phyloP scores from a whole-genome alignment of 2,113 vertebrate genomes.

The Pantherophis guttatus region DNA sequence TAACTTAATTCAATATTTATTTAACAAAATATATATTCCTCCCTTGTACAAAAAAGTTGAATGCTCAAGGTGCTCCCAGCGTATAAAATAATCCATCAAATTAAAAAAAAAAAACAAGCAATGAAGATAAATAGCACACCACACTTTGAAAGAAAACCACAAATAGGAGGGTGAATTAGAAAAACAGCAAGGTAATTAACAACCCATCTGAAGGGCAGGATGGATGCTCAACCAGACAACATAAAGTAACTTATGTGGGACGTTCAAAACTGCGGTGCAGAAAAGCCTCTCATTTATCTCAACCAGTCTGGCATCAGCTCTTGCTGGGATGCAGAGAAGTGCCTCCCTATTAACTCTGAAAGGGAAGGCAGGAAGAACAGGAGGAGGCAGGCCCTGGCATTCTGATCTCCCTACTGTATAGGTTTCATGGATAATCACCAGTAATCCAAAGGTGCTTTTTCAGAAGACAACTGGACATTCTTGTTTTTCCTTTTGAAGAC shows the following conservation, averaged over 20 bases:
- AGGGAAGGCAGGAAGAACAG: neutral
- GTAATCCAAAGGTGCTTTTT: neutral
- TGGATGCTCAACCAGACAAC: neutral
- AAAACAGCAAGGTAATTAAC: neutral
- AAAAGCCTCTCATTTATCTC: neutral
- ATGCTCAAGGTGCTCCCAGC: neutral
- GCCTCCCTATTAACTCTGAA: neutral
- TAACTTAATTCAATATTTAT: neutral
- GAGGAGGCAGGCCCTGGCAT: neutral
- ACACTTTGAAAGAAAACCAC: neutral
- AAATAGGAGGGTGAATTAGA: neutral
- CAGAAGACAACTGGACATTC: no score
- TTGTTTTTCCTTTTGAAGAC: no score
- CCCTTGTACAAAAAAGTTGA: neutral
- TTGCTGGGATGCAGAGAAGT: neutral
- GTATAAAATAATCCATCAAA: neutral
- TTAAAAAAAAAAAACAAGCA: neutral
- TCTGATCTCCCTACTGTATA: neutral
- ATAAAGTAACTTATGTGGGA: neutral
- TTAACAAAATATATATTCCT: neutral
- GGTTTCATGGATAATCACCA: neutral
- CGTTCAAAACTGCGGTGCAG: neutral
- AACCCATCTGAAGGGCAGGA: neutral
- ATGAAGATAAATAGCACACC: neutral
- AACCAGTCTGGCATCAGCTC: neutral